These are phyloP conservation scores for Phoenicopterus ruber DNA, from an alignment of 2,113 vertebrate species.

Conservation along the genomic window DNA sequence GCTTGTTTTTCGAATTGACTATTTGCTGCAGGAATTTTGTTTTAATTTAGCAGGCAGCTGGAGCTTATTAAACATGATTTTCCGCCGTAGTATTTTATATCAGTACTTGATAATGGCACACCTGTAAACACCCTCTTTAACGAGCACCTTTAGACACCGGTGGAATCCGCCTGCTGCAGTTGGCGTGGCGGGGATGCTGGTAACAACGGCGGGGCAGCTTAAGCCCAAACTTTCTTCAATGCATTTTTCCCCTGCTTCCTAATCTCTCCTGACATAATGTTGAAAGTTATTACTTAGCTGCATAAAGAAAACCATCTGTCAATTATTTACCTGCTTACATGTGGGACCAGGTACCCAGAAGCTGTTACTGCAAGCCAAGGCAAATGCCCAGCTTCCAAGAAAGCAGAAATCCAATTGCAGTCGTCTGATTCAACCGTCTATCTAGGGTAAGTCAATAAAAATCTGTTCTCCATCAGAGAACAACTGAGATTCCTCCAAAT, in stretches of 20 bases:
- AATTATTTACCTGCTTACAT: slow-evolving; percentile 50
- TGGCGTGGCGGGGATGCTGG: background rate
- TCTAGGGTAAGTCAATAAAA: background rate
- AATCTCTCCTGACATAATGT: slow-evolving; percentile 43
- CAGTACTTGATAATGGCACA: slow-evolving; percentile 34
- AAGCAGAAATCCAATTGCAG: background rate
- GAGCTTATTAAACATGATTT: slow-evolving; percentile 26
- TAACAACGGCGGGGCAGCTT: accelerated
- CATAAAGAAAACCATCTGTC: slow-evolving; percentile 57
- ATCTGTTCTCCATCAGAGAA: background rate
- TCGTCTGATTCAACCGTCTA: background rate
- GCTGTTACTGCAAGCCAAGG: background rate
- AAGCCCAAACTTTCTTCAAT: background rate
- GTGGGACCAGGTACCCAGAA: slow-evolving; percentile 29
- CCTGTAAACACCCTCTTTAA: slow-evolving; percentile 61
- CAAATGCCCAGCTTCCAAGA: background rate
- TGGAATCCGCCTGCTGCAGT: background rate
- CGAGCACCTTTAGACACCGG: background rate
- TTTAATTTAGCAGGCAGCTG: slow-evolving; percentile 45
- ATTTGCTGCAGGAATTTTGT: slow-evolving; percentile 14
- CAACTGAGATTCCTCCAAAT: background rate
- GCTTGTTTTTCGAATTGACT: background rate
- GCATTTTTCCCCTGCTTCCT: background rate
- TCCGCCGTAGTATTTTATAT: slow-evolving; percentile 23
- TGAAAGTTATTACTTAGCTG: slow-evolving; percentile 62